Evolutionary conservation across 2,113 vertebrate genomes (phyloP).

Genomic region (Apus apus): DNA sequence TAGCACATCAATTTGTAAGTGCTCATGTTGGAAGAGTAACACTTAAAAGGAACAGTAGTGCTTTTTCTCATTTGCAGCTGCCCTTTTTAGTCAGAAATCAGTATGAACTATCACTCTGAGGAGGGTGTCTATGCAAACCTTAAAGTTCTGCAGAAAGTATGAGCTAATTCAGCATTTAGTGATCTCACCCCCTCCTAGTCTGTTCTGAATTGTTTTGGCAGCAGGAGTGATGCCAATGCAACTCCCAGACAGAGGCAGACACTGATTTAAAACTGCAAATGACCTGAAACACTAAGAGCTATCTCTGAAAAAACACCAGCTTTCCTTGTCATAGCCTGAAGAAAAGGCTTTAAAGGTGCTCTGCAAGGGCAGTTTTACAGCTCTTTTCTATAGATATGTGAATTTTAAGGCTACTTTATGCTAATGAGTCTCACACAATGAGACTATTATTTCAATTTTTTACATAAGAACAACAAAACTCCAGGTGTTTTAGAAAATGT

Average conservation of each 20-base stretch:
- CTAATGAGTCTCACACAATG: background rate
- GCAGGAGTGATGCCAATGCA: background rate
- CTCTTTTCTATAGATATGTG: background rate
- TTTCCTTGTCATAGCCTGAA: fast-evolving
- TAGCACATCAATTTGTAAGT: background rate
- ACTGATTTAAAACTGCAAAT: background rate
- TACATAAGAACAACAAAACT: fast-evolving
- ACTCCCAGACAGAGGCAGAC: background rate
- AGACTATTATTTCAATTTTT: background rate
- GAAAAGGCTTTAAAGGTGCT: background rate
- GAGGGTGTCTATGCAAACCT: background rate
- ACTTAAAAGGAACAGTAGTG: background rate
- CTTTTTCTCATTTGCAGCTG: background rate
- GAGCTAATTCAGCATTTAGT: constrained; percentile 10
- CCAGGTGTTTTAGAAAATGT: fast-evolving
- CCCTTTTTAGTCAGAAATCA: background rate
- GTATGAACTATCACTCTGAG: background rate
- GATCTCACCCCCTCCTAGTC: background rate
- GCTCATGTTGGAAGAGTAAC: background rate
- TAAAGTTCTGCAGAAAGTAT: background rate
- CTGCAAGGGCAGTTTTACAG: background rate
- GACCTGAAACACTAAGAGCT: background rate
- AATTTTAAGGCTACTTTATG: background rate
- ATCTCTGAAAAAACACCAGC: background rate
- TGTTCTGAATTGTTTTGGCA: background rate